Percentiles rank a stretch among this genome's conserved stretches.
These are phyloP conservation scores for Tuberolachnus salignus DNA, from an alignment of 2,888 invertebrate species.

Conservation along the genomic window DNA sequence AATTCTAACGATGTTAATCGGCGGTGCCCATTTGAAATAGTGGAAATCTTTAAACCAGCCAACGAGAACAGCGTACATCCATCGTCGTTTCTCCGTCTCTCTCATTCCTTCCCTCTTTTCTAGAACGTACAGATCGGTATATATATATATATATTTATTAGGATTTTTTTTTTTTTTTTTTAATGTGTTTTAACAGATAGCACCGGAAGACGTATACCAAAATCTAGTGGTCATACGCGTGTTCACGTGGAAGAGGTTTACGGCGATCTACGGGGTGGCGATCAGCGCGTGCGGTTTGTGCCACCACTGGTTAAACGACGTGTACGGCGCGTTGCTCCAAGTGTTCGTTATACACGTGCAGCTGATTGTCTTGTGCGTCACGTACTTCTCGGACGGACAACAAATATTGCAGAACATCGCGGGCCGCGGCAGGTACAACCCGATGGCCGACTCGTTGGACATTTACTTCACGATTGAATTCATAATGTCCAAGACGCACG, in stretches of 20 bases:
- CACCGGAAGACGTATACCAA: neutral
- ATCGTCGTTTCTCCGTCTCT: no score
- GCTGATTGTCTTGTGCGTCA: constrained; percentile 22
- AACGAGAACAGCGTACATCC: no score
- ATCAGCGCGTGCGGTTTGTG: constrained; percentile 2
- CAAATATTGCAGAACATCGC: constrained; percentile 20
- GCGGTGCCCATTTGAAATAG: no score
- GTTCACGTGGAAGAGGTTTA: constrained; percentile 27
- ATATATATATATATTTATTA: no score
- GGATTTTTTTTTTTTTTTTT: no score
- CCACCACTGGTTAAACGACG: neutral
- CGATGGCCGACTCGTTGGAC: constrained; percentile 35
- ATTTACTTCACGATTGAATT: constrained; percentile 37
- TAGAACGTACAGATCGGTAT: no score
- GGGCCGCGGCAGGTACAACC: neutral
- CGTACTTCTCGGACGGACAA: constrained; percentile 38
- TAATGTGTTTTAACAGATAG: neutral
- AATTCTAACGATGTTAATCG: no score
- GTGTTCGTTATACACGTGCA: constrained; percentile 37
- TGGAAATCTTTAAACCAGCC: no score
- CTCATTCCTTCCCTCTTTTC: no score
- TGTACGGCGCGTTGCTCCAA: neutral
- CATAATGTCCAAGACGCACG: neutral
- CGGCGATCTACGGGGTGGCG: neutral
- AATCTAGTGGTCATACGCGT: neutral